Conservation (phyloP, 2,888 invertebrate genomes). For the Lochmaea capreae region DNA sequence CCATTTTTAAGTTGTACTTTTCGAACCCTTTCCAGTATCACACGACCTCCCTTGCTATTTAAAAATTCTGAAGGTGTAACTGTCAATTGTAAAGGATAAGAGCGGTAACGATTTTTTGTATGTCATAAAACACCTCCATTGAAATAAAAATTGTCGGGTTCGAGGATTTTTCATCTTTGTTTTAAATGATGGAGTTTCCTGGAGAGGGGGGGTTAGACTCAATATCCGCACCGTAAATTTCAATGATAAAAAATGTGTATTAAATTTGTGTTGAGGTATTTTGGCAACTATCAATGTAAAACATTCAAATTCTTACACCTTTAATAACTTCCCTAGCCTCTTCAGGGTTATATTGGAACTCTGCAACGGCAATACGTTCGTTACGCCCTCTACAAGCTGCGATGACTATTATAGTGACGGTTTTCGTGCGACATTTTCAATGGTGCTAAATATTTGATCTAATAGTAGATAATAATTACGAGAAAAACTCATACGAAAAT, state of each 20-base stretch:
- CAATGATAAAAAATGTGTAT: background rate
- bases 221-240: no score
- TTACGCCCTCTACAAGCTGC: conserved; percentile 61
- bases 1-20: no score
- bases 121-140: no score
- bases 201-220: no score
- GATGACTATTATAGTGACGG: conserved; percentile 58
- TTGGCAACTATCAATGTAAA: conserved; percentile 31
- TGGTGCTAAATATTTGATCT: conserved; percentile 48
- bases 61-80: no score
- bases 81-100: no score
- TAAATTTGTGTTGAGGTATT: conserved; percentile 10
- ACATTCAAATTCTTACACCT: conserved; percentile 6
- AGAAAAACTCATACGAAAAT: conserved; percentile 38
- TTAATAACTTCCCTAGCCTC: conserved; percentile 43
- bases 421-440: conserved; percentile 54
- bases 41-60: no score
- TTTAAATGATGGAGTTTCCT: no score
- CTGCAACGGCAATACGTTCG: conserved; percentile 59
- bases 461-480: conserved; percentile 27
- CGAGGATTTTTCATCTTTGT: no score
- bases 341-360: conserved; percentile 56
- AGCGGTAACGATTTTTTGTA: no score
- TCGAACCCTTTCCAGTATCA: no score
- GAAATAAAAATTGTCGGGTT: no score